Conservation (phyloP, 2,888 invertebrate genomes). For the Lymantria dispar region DNA sequence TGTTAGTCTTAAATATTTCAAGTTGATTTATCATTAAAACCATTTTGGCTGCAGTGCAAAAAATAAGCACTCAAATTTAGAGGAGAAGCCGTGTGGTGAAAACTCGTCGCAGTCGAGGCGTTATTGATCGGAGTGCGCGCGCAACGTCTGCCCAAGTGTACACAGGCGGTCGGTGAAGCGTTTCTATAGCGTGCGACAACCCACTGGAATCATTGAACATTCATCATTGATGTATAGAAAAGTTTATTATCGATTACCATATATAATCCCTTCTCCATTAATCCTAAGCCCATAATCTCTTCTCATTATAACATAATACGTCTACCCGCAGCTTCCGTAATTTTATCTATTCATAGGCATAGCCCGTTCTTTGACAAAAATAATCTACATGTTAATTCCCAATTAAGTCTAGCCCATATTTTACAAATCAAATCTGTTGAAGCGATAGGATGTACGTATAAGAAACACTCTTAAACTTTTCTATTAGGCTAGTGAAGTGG, state of each 20-base stretch:
- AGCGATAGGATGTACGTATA: too few relatives aligned
- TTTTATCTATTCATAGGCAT: too few relatives aligned
- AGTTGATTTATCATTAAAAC: slow-evolving; percentile 47
- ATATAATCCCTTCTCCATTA: neutral
- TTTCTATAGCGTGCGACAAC: slow-evolving; percentile 63
- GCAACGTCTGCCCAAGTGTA: slow-evolving; percentile 72
- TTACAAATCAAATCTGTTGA: too few relatives aligned
- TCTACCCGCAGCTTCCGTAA: too few relatives aligned
- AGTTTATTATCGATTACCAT: slow-evolving; percentile 5
- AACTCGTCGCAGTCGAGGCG: slow-evolving; percentile 66
- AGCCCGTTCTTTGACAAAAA: too few relatives aligned
- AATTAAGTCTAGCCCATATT: too few relatives aligned
- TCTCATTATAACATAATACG: too few relatives aligned
- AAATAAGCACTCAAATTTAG: slow-evolving; percentile 70
- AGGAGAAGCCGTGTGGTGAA: slow-evolving; percentile 65
- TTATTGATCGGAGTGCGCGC: slow-evolving; percentile 80
- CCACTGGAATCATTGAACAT: slow-evolving; percentile 62
- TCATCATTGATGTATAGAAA: slow-evolving; percentile 29
- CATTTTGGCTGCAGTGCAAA: slow-evolving; percentile 53
- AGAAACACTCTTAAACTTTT: too few relatives aligned
- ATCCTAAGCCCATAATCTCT: too few relatives aligned
- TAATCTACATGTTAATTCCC: too few relatives aligned
- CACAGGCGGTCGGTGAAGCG: slow-evolving; percentile 69
- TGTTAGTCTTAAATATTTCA: too few relatives aligned
- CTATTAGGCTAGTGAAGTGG: too few relatives aligned